phyloP scores from a whole-genome alignment of 2,888 invertebrate genomes.

The Plagiodera versicolora region DNA sequence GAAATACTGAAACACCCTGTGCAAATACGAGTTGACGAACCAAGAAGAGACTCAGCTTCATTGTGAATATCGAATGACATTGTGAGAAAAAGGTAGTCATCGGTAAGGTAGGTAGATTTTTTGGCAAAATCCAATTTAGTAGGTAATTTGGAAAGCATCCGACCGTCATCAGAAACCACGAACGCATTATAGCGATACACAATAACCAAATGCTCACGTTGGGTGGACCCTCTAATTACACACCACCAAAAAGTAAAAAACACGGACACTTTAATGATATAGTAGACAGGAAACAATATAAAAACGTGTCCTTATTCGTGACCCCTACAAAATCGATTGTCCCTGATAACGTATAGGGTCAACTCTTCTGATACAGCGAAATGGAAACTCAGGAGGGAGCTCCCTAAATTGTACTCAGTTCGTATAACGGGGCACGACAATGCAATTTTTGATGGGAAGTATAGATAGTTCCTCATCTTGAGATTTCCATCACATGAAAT shows the following conservation, averaged over 20 bases:
- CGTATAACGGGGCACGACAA: neutral
- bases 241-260: constrained; percentile 11
- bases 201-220: constrained; percentile 6
- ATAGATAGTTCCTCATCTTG: neutral
- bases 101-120: neutral
- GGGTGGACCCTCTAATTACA: neutral
- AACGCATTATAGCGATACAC: neutral
- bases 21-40: too few relatives aligned
- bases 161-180: neutral
- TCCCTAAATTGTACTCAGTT: too few relatives aligned
- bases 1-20: too few relatives aligned
- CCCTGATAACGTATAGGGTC: neutral
- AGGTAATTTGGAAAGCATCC: neutral
- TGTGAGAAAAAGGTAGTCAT: neutral
- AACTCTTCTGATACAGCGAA: too few relatives aligned
- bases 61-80: too few relatives aligned
- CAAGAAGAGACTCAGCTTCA: too few relatives aligned
- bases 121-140: neutral
- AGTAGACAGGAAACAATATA: constrained; percentile 15
- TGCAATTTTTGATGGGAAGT: neutral
- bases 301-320: constrained; percentile 12
- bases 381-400: too few relatives aligned
- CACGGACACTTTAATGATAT: constrained; percentile 18
- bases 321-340: neutral
- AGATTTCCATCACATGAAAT: neutral